Evolutionary conservation across 2,888 invertebrate genomes (phyloP), one percentile per base, ranked within the genome.

Genomic region (Tyria jacobaeae): DNA sequence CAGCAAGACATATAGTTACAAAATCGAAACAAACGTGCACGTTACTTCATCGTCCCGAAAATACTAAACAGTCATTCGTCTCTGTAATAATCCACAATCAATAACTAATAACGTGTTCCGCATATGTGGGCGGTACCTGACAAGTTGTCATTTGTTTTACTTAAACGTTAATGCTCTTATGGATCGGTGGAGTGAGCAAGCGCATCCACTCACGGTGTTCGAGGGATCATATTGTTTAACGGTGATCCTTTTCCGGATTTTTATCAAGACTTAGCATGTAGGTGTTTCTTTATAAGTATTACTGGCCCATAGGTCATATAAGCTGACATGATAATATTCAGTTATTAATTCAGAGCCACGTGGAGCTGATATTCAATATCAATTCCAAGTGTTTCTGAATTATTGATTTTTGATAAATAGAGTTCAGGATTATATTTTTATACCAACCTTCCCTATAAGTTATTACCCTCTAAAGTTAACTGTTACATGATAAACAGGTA

Each of bases 71-170:
- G 71, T 64, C 72, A 78, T 78, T 66, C 68, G 70, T 76, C 78
- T 77, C 63, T 74, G 74, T 80, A 81, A 82, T 81, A 81, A 83
- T 80, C 80, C 78, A 74, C 80, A 79, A 89, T 86, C 87, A 87
- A 87, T 89, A 84, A 86, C 79, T 81, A 80, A 82, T 83, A 85
- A 85, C 83, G 83, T 79, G 79, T 83, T 82, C 80, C 82, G 80
- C 71, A 71, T 80, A 78, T 77, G 88, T 84, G 87, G 89, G 88
- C 81, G 87, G 78, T 62, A 70, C 71, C 76, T 81, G 81, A 81
- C 85, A 81, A 70, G 75, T 72, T 77, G 81, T 81, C 88, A 89
- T 90, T 90, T 90, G 89, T 90, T 89, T 89, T 86, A 89, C 89
- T 89, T 90, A 88, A 81, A 82, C 81, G 81, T 80, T 85, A 87